A percentile compares a stretch with the other conserved stretches of the same genome.
These are phyloP conservation scores for Cyanoramphus novaezelandiae DNA, from an alignment of 2,113 vertebrate species.

Conservation along the genomic window DNA sequence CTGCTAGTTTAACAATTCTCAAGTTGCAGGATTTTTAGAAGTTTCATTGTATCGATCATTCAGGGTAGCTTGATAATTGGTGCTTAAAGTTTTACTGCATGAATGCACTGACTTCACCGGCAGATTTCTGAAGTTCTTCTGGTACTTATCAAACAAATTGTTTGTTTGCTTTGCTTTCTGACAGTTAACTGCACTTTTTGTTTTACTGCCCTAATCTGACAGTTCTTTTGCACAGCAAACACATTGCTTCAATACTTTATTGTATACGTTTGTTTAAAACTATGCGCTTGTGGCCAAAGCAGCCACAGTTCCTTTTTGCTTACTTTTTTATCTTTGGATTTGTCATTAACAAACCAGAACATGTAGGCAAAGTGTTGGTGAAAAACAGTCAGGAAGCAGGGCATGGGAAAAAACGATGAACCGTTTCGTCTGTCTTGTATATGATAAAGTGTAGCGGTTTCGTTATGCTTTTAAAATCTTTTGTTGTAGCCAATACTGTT, in stretches of 20 bases:
- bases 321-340: not conserved
- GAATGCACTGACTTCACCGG: not conserved
- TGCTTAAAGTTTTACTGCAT: not conserved
- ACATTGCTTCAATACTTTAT: not conserved
- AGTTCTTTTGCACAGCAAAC: not conserved
- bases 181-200: not conserved
- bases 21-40: not conserved
- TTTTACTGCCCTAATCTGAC: not conserved
- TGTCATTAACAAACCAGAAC: not conserved
- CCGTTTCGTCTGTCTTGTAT: not conserved
- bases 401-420: not conserved
- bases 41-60: not conserved
- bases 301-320: not conserved
- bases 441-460: not conserved
- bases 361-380: not conserved
- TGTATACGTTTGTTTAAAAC: not conserved
- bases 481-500: not conserved
- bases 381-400: not conserved
- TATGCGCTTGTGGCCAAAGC: not conserved
- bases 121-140: not conserved
- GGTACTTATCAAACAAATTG: not conserved
- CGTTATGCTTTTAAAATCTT: not conserved
- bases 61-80: not conserved
- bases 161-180: not conserved
- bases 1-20: not conserved